Percentiles rank a stretch among this genome's conserved stretches.
Conservation (phyloP, 2,888 invertebrate genomes). For the Ischnura elegans region DNA sequence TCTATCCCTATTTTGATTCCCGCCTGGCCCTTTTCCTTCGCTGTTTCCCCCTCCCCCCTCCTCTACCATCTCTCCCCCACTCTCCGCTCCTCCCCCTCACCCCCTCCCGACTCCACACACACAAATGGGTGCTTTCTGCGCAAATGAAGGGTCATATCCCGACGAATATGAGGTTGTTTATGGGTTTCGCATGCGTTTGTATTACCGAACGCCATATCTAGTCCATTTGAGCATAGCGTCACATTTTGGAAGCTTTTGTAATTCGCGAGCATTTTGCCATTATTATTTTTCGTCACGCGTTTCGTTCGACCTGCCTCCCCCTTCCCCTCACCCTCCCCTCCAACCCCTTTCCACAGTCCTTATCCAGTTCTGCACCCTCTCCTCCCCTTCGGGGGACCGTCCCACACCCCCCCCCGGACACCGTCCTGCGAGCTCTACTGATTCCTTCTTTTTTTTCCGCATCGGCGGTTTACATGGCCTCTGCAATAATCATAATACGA, state of each 20-base stretch:
- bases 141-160: slow-evolving; percentile 63
- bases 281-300: slow-evolving; percentile 67
- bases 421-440: too few species aligned
- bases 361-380: too few species aligned
- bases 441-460: slow-evolving; percentile 31
- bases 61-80: too few species aligned
- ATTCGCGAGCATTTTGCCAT: slow-evolving; percentile 66
- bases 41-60: too few species aligned
- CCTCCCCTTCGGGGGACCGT: not conserved
- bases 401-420: too few species aligned
- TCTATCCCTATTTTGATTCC: slow-evolving; percentile 46
- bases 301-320: not conserved
- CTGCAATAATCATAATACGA: slow-evolving; percentile 67
- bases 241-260: slow-evolving; percentile 67
- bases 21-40: not conserved
- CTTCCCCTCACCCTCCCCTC: not conserved
- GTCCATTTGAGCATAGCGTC: slow-evolving; percentile 61
- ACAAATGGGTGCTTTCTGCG: slow-evolving; percentile 32
- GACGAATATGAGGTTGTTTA: slow-evolving; percentile 65
- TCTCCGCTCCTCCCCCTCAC: not conserved
- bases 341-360: not conserved
- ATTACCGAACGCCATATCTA: slow-evolving; percentile 66
- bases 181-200: slow-evolving; percentile 67
- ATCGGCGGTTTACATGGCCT: slow-evolving; percentile 57
- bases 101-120: not conserved